phyloP scores from a whole-genome alignment of 2,797 vertebrate genomes.

The Prionace glauca region DNA sequence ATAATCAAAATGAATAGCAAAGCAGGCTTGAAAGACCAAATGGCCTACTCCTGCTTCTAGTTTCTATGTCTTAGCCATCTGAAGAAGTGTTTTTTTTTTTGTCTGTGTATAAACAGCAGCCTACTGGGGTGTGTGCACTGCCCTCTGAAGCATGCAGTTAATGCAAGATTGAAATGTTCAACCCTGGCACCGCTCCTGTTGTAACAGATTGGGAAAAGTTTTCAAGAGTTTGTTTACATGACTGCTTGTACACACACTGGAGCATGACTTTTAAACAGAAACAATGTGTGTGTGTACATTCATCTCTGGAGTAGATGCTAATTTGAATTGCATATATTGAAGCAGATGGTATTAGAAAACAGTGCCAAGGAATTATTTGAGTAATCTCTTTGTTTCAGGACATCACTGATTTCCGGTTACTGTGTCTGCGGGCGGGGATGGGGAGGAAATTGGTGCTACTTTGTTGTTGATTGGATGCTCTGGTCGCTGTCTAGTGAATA shows the following conservation, averaged over 20 bases:
- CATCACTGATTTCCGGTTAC: background rate
- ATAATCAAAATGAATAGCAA: too few relatives aligned
- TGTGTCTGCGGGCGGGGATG: background rate
- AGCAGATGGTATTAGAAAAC: background rate
- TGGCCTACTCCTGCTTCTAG: too few relatives aligned
- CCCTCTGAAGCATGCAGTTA: too few relatives aligned
- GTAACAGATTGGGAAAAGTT: background rate
- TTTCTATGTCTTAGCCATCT: background rate
- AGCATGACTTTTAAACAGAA: background rate
- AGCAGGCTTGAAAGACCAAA: too few relatives aligned
- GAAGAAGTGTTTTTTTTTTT: too few relatives aligned
- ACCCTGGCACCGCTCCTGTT: background rate
- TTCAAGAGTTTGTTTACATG: background rate
- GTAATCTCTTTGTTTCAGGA: background rate
- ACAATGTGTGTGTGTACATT: too few relatives aligned
- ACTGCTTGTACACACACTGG: background rate
- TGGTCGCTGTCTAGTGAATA: background rate
- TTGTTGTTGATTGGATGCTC: background rate
- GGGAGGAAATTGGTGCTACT: background rate
- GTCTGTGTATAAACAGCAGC: too few relatives aligned
- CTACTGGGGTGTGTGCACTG: background rate
- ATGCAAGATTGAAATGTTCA: background rate
- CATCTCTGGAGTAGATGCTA: background rate
- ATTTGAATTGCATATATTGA: background rate
- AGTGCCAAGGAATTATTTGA: background rate